Evolutionary conservation across 2,113 vertebrate genomes (phyloP).

Genomic region (Bambusicola thoracicus): DNA sequence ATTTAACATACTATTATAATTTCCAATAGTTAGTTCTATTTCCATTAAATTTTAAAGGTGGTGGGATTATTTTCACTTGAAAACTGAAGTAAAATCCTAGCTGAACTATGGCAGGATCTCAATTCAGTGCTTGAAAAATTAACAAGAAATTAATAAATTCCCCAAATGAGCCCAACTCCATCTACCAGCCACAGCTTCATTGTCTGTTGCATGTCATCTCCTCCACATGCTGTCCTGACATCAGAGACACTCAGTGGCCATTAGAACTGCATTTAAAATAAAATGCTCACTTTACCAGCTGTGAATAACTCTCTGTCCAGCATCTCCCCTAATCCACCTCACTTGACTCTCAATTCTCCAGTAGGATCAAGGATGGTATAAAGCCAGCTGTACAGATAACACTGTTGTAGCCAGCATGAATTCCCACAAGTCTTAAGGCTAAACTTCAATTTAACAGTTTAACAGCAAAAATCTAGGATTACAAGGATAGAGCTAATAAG

Average conservation of each 20-base stretch:
- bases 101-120: background rate
- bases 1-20: background rate
- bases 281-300: slow-evolving; percentile 6
- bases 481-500: slow-evolving; percentile 38
- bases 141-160: background rate
- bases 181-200: background rate
- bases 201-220: background rate
- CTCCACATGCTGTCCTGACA: background rate
- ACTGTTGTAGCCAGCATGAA: background rate
- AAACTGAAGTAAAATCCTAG: background rate
- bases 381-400: slow-evolving; percentile 37
- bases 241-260: background rate
- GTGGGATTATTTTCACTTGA: slow-evolving; percentile 4
- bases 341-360: slow-evolving; percentile 11
- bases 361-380: slow-evolving; percentile 17
- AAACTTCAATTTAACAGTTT: slow-evolving; percentile 42
- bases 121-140: background rate
- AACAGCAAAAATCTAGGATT: slow-evolving; percentile 51
- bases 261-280: slow-evolving; percentile 9
- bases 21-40: slow-evolving; percentile 6
- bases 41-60: slow-evolving; percentile 23
- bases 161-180: background rate
- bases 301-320: background rate
- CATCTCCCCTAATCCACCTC: slow-evolving; percentile 37
- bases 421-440: slow-evolving; percentile 28